These are phyloP conservation scores for Trissolcus brochymenae DNA, from an alignment of 2,888 invertebrate species.

Conservation along the genomic window DNA sequence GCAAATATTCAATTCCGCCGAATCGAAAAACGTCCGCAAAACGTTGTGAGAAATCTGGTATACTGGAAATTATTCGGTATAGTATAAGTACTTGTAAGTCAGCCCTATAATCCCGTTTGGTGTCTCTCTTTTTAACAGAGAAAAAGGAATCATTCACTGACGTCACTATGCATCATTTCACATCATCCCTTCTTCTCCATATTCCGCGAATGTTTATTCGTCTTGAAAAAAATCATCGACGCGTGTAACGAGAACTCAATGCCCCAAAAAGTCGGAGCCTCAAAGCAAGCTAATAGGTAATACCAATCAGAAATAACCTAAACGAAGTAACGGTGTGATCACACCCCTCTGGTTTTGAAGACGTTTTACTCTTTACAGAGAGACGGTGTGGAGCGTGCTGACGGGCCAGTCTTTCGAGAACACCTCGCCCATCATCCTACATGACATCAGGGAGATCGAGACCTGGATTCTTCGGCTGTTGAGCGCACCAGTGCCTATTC, in stretches of 20 bases:
- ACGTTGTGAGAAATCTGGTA: conserved; percentile 49
- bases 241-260: conserved; percentile 97
- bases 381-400: conserved; percentile 97
- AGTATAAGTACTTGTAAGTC: conserved; percentile 7
- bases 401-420: conserved; percentile 89
- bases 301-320: conserved; percentile 40
- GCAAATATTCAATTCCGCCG: background rate
- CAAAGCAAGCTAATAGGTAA: conserved; percentile 89
- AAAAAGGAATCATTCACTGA: conserved; percentile 93
- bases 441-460: conserved; percentile 98
- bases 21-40: background rate
- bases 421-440: conserved; percentile 91
- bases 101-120: conserved; percentile 14
- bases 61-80: conserved; percentile 17
- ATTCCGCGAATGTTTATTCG: conserved; percentile 97
- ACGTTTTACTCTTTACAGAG: conserved; percentile 79
- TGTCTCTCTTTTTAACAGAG: conserved; percentile 78
- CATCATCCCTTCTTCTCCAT: conserved; percentile 99
- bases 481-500: conserved; percentile 98
- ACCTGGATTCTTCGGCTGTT: conserved; percentile 98
- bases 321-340: conserved; percentile 47
- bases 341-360: conserved; percentile 56
- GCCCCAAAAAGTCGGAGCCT: conserved; percentile 91
- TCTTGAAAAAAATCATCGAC: conserved; percentile 96
- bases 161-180: conserved; percentile 97